A percentile compares a stretch with the other conserved stretches of the same genome.
phyloP scores from a whole-genome alignment of 30 jellyfish, hydroid and myxozoan genomes.

The Aurelia aurita region DNA sequence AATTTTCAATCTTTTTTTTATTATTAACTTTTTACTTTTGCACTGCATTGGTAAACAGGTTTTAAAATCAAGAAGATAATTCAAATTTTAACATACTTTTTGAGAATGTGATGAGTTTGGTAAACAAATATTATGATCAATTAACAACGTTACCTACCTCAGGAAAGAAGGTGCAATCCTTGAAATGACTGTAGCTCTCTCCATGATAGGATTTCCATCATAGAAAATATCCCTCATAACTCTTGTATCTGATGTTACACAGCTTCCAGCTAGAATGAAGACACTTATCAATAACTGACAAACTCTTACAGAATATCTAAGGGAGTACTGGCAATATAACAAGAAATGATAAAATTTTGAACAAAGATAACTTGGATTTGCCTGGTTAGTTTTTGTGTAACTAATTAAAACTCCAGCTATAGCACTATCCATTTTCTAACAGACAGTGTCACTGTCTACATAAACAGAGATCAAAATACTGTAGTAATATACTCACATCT shows the following conservation, averaged over 20 bases:
- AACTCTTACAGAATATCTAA: not conserved
- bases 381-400: too few species aligned
- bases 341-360: too few species aligned
- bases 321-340: too few species aligned
- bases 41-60: not conserved
- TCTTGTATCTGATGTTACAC: slow-evolving; percentile 93
- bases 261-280: slow-evolving; percentile 83
- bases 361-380: too few species aligned
- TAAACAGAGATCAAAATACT: too few species aligned
- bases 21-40: too few species aligned
- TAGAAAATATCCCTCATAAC: slow-evolving; percentile 94
- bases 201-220: slow-evolving; percentile 96
- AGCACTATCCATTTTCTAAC: too few species aligned
- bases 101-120: too few species aligned
- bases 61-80: not conserved
- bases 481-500: slow-evolving; percentile 74
- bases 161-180: slow-evolving; percentile 96
- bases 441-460: too few species aligned
- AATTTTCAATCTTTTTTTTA: too few species aligned
- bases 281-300: not conserved
- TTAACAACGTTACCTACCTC: slow-evolving; percentile 48
- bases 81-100: not conserved
- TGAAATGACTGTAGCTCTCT: slow-evolving; percentile 91
- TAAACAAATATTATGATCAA: not conserved
- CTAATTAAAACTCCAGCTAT: too few species aligned